Conservation (phyloP, 2,113 vertebrate genomes). For the Melanerpes formicivorus region DNA sequence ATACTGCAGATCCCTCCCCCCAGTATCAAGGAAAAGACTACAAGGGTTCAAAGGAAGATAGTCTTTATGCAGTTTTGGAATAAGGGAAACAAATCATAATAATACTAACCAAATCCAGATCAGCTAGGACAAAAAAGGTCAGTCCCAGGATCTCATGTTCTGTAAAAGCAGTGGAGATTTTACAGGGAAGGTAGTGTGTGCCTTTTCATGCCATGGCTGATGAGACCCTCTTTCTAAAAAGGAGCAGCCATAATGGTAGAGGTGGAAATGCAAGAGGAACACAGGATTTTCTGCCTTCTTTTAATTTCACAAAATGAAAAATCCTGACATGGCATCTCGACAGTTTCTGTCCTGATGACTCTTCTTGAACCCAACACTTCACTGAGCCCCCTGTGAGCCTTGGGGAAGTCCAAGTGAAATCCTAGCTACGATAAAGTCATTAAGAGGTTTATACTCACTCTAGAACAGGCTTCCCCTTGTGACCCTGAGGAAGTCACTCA, state of each 20-base stretch:
- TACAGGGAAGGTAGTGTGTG: background rate
- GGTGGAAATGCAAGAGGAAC: background rate
- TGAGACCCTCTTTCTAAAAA: background rate
- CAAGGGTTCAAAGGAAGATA: background rate
- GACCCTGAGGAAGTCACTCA: background rate
- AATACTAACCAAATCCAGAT: slow-evolving; percentile 5
- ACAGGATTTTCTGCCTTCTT: background rate
- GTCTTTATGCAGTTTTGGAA: background rate
- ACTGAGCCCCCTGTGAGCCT: background rate
- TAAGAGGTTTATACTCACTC: background rate
- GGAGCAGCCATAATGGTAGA: background rate
- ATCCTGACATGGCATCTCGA: background rate
- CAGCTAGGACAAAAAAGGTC: background rate
- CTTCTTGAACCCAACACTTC: background rate
- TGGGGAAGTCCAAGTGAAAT: background rate
- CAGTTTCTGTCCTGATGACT: background rate
- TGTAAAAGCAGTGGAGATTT: background rate
- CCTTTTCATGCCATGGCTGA: background rate
- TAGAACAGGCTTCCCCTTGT: background rate
- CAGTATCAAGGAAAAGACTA: background rate
- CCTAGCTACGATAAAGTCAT: background rate
- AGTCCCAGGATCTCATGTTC: background rate
- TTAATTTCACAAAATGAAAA: background rate
- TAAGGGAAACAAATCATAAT: background rate
- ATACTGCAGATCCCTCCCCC: background rate